These are phyloP conservation scores for Apotomis betuletana DNA, from an alignment of 2,888 invertebrate species.

Conservation along the genomic window DNA sequence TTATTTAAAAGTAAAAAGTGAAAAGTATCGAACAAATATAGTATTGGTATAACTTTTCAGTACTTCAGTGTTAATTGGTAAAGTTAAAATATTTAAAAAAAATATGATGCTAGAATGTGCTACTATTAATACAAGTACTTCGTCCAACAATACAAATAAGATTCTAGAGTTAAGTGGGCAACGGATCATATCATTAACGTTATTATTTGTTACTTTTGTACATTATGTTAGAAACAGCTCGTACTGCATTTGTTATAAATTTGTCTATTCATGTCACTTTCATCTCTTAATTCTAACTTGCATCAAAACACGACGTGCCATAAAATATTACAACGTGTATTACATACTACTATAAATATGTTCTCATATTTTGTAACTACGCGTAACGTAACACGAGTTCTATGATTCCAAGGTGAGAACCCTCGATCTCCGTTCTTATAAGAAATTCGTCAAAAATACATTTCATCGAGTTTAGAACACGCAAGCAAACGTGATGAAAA, in stretches of 20 bases:
- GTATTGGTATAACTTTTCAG: constrained; percentile 5
- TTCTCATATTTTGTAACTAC: constrained; percentile 30
- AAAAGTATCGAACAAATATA: constrained; percentile 20
- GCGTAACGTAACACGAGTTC: constrained; percentile 29
- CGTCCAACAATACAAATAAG: constrained; percentile 25
- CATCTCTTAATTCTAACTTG: constrained; percentile 49
- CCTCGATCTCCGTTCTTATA: constrained; percentile 14
- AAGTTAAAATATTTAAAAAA: constrained; percentile 31
- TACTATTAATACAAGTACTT: constrained; percentile 27
- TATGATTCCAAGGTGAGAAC: constrained; percentile 8
- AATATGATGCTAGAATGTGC: constrained; percentile 28
- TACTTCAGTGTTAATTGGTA: constrained; percentile 14
- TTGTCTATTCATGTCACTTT: constrained; percentile 37
- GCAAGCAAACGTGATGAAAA: constrained; percentile 32
- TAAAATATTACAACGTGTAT: constrained; percentile 54
- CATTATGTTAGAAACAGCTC: constrained; percentile 36
- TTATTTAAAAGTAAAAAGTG: constrained; percentile 26
- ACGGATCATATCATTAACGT: constrained; percentile 27
- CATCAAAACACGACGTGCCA: constrained; percentile 59
- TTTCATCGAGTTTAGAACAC: constrained; percentile 27
- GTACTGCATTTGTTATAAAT: constrained; percentile 38
- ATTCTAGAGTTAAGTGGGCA: constrained; percentile 23
- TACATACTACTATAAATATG: constrained; percentile 32
- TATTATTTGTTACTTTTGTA: constrained; percentile 37
- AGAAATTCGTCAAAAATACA: constrained; percentile 34